Base-by-base conservation (phyloP, 2,797 vertebrate genomes). In the Malacoctenus gilli region DNA sequence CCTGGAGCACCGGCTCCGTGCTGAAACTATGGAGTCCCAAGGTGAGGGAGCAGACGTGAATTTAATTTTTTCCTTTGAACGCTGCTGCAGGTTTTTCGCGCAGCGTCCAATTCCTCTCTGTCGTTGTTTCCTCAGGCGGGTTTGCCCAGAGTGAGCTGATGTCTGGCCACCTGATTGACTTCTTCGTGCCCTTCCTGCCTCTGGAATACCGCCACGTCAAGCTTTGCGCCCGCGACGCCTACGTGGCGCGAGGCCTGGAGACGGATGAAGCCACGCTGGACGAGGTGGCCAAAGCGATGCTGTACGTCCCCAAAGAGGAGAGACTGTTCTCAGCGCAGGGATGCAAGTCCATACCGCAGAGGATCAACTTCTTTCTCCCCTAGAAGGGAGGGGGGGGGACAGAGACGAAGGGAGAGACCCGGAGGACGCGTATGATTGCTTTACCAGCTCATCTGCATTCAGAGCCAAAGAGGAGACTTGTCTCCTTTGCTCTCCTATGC, bases 281-380 rank as follows among this genome's bases (percentile, higher is more conserved):
- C 0, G 87, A 95, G 58, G 91, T 98, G 28, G 95, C 95, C 50
- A 90, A 89, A 76, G 95, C 90, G 39, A 94, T 98, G 93, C 78
- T 93, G 2, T 99, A 98, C 1, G 87, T 97, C 21, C 97, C 97
- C 43, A 94, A 93, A 75, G 95, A 95, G 57, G 94, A 96, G 56
- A 91, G 92, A 65, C 92, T 97, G 28, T 98, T 98, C 86, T 96
- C 96, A 31, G 94, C 94, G 8, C 95, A 97, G 74, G 97, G 97
- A 35, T 99, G 97, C 85, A 99, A 99, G 76, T 94, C 95, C 13
- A 88, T 99, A 32, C 90, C 96, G 16, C 97, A 99, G 83, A 92
- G 95, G 82, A 97, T 99, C 80, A 94, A 89, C 83, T 96, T 96
- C 75, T 94, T 96, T 71, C 88, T 97, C 38, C 93, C 94, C 2